Conservation (phyloP, 2,113 vertebrate species). For the Alaudala cheleensis region DNA sequence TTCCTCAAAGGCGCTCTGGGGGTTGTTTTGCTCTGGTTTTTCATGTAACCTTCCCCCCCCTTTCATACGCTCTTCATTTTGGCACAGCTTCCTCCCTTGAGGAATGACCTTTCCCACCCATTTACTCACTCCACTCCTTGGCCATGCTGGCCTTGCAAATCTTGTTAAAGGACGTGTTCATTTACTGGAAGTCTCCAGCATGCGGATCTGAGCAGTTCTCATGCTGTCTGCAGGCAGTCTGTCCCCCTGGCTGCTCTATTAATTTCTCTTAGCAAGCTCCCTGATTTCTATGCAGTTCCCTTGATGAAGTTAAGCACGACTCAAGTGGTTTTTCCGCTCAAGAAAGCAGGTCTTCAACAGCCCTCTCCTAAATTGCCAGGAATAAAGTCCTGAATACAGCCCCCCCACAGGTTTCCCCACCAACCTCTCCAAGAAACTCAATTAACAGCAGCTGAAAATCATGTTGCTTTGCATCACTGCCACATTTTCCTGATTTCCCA, state of each 20-base stretch:
- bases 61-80: neutral
- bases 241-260: slow-evolving; percentile 16
- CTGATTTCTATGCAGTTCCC: slow-evolving; percentile 24
- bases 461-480: neutral
- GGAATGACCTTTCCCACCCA: neutral
- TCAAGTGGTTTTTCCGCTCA: neutral
- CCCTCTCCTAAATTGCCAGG: neutral
- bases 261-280: slow-evolving; percentile 32
- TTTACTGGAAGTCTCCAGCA: slow-evolving; percentile 56
- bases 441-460: neutral
- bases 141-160: neutral
- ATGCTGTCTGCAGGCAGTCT: slow-evolving; percentile 2
- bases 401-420: rapidly evolving
- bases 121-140: neutral
- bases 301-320: slow-evolving; percentile 19
- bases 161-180: neutral
- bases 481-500: neutral
- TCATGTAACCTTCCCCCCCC: neutral
- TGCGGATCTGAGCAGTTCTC: neutral
- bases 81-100: neutral
- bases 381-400: neutral
- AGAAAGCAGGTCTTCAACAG: slow-evolving; percentile 18
- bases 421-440: neutral
- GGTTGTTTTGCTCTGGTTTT: neutral
- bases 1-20: neutral